Base-by-base conservation (phyloP, 2,888 invertebrate species). In the Nemapogon koenigi region DNA sequence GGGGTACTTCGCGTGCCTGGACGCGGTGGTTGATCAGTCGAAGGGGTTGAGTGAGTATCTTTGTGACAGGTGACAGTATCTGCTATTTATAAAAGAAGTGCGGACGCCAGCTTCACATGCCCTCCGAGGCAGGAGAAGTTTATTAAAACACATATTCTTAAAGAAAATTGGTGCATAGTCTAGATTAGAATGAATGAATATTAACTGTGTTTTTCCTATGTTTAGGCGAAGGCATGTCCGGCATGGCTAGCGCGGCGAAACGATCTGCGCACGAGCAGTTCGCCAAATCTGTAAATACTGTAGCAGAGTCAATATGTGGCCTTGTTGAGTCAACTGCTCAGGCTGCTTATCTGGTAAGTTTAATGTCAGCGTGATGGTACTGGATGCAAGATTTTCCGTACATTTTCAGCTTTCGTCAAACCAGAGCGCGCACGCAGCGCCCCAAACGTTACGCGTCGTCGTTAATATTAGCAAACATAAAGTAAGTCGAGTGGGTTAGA, bases 241-340 rank as follows among this genome's bases (percentile, higher is more conserved):
- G 96, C 22, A 96, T 97, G 78, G 95, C 96, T 22, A 88, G 90
- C 50, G 89, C 92, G 45, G 96, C 97, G 18, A 94, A 96, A 61
- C 85, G 88, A 43, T 88, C 90, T 0, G 91, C 94, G 48, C 88
- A 91, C 56, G 89, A 91, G 42, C 86, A 88, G 50, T 94, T 97
- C 73, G 88, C 91, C 7, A 85, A 87, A 39, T 86, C 92, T 2
- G 94, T 97, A 1, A 83, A 86, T 43, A 86, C 85, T 17, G 95
- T 95, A 6, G 93, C 94, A 3, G 82, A 83, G 37, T 91, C 96
- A 0, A 94, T 98, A 38, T 94, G 94, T 55, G 93, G 92, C 0
- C 76, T 98, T 16, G 90, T 96, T 16, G 97, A 98, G 75, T 90
- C 93, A 31, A 89, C 95, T 0, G 94, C 95, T 1, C 97, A 97